Evolutionary conservation across 2,797 vertebrate genomes (phyloP), one percentile per base, ranked within the genome.

Genomic region (Enteromius treurensis): DNA sequence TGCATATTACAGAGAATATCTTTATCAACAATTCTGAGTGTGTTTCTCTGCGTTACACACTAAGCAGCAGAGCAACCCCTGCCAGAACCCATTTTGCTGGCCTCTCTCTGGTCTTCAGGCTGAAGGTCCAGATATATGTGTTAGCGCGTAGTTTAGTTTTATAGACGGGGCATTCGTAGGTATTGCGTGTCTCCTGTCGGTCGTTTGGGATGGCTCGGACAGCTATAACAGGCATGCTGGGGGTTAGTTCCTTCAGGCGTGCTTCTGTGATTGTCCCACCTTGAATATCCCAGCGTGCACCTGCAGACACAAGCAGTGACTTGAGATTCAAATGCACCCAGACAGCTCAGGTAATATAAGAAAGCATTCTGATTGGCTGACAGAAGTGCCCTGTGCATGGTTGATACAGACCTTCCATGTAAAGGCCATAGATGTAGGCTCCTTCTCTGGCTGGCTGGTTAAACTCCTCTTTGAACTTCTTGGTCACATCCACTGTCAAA

Each of bases 391-490:
- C 15, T 55, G 32, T 79, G 65, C n/a, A 17, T 11, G 9, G 8
- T 13, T n/a, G 17, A 45, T n/a, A n/a, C 77, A 29, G 90, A 94
- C 94, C 93, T 94, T 95, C 94, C 90, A 95, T 92, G 88, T 92
- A 94, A 7, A 94, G 92, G 2, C 94, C 95, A 42, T 94, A 93
- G 8, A 95, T 77, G 80, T 89, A 95, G 3, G 91, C 92, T 0
- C 95, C 94, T 91, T 95, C 93, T 89, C 92, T 92, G 85, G 93
- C 92, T 1, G 95, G 93, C 40, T 96, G 94, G 84, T 91, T 94
- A 85, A 96, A 95, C 81, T 96, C 95, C 71, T 96, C 94, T 88
- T 94, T 95, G 81, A 95, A 95, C 88, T 97, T 96, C 86, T 96
- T 96, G 70, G 93, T 95, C 47, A 92, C 92, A 10, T 93, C 95